A percentile compares a stretch with the other conserved stretches of the same genome.
These are phyloP conservation scores for Eupeodes latifasciatus DNA, from an alignment of 2,888 invertebrate species.

Conservation along the genomic window DNA sequence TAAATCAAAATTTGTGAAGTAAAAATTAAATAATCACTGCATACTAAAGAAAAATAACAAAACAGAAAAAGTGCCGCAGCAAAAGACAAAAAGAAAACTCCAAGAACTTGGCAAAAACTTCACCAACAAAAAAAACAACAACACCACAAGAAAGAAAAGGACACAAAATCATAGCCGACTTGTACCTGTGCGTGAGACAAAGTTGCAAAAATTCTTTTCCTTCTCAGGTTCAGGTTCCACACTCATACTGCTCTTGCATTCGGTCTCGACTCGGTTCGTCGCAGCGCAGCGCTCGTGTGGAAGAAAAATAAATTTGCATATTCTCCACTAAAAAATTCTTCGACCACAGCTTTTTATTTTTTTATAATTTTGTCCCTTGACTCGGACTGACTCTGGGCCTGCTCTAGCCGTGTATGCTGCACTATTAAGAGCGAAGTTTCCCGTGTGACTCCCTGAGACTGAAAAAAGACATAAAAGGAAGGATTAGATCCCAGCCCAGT, in stretches of 20 bases:
- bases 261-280: not conserved
- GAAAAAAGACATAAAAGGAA: not conserved
- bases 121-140: constrained; percentile 24
- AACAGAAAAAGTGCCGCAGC: constrained; percentile 45
- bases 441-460: not conserved
- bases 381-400: not conserved
- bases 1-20: not conserved
- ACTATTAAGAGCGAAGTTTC: not conserved
- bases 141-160: constrained; percentile 79
- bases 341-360: constrained; percentile 75
- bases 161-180: constrained; percentile 32
- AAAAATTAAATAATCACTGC: not conserved
- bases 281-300: constrained; percentile 24
- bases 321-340: constrained; percentile 43
- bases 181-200: constrained; percentile 67
- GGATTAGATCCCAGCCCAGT: constrained; percentile 76
- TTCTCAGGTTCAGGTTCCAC: constrained; percentile 5
- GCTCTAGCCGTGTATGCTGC: not conserved
- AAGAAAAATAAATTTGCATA: constrained; percentile 52
- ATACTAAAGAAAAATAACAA: not conserved
- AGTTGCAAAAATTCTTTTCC: constrained; percentile 53
- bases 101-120: constrained; percentile 50
- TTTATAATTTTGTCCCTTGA: constrained; percentile 1
- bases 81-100: constrained; percentile 40
- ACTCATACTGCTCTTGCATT: not conserved